phyloP scores from a whole-genome alignment of 2,888 invertebrate species.

The Zygothrica quintamaculata region DNA sequence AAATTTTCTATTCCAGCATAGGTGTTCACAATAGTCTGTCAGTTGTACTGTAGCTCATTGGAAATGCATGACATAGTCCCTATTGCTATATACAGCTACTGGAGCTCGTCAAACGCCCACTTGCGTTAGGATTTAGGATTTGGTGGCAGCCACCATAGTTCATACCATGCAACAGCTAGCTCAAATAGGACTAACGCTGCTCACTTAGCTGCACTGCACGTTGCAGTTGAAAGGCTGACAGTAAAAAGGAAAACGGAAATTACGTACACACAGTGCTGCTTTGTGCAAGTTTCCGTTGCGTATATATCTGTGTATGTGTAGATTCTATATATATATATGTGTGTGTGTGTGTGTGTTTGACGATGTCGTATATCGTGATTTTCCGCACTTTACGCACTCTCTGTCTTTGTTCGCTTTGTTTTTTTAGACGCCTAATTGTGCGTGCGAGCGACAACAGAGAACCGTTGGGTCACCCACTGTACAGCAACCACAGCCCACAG shows the following conservation, averaged over 20 bases:
- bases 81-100: not conserved
- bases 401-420: conserved; percentile 42
- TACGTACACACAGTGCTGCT: conserved; percentile 26
- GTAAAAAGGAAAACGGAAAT: conserved; percentile 14
- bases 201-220: not conserved
- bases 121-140: too few species aligned
- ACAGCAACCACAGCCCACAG: conserved; percentile 11
- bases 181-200: too few species aligned
- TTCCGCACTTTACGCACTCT: conserved; percentile 14
- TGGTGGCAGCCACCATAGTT: too few species aligned
- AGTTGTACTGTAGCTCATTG: not conserved
- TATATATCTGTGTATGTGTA: not conserved
- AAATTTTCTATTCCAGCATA: conserved; percentile 16
- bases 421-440: conserved; percentile 65
- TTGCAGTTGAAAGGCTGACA: not conserved
- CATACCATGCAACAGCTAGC: too few species aligned
- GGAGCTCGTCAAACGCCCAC: not conserved
- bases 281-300: conserved; percentile 20
- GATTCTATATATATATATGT: too few species aligned
- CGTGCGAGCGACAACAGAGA: conserved; percentile 52
- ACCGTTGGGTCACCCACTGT: conserved; percentile 8
- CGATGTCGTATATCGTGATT: conserved; percentile 14
- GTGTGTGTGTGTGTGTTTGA: not conserved
- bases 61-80: not conserved
- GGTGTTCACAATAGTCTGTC: not conserved